These are phyloP conservation scores for Phaetusa simplex DNA, from an alignment of 2,113 vertebrate genomes.

Conservation along the genomic window DNA sequence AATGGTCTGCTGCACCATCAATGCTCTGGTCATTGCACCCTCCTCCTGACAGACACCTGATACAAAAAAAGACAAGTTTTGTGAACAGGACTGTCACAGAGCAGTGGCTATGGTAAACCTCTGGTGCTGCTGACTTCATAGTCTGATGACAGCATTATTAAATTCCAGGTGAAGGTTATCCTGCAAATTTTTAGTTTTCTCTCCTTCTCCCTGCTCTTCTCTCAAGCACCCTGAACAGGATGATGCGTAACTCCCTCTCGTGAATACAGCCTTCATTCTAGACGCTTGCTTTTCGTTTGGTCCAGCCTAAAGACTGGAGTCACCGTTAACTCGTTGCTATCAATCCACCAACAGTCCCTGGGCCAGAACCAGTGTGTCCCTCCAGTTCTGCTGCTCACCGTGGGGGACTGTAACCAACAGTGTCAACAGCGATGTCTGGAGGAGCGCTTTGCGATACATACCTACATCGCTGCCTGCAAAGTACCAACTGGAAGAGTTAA, in stretches of 20 bases:
- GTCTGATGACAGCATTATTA: neutral
- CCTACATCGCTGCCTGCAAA: neutral
- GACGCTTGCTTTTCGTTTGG: neutral
- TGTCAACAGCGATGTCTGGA: neutral
- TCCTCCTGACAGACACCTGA: neutral
- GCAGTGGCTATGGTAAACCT: neutral
- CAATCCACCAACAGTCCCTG: neutral
- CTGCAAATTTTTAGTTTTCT: neutral
- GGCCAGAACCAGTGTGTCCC: neutral
- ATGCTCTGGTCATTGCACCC: neutral
- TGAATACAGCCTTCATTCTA: neutral
- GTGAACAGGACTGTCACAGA: neutral
- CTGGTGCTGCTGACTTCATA: neutral
- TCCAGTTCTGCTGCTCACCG: neutral
- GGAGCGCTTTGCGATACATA: neutral
- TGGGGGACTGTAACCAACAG: neutral
- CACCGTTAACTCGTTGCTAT: neutral
- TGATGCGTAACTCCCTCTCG: neutral
- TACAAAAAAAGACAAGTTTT: neutral
- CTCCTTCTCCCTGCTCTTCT: neutral
- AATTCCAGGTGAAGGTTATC: neutral
- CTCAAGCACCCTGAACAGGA: neutral
- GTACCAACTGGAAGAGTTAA: neutral
- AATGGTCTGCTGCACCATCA: neutral
- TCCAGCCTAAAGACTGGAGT: neutral